Percentiles rank a stretch among this genome's conserved stretches.
phyloP scores from a whole-genome alignment of 2,888 invertebrate species.

The Pollenia labialis region DNA sequence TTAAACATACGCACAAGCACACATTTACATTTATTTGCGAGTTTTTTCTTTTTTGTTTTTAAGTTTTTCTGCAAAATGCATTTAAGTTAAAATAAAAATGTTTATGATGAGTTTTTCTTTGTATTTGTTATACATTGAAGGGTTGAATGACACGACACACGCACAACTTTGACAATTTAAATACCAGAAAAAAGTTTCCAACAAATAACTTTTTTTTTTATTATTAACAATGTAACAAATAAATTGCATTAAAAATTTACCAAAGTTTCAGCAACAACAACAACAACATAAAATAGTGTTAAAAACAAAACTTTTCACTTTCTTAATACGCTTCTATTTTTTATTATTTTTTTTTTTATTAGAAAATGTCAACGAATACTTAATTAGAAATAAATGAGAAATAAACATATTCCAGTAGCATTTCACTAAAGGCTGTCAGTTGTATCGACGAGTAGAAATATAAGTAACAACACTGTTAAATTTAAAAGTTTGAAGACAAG shows the following conservation, averaged over 20 bases:
- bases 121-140: neutral
- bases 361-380: slow-evolving; percentile 13
- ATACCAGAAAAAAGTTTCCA: slow-evolving; percentile 15
- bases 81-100: slow-evolving; percentile 9
- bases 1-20: neutral
- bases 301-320: slow-evolving; percentile 18
- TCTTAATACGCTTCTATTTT: neutral
- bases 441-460: neutral
- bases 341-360: slow-evolving; percentile 6
- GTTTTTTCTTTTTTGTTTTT: neutral
- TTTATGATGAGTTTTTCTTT: slow-evolving; percentile 6
- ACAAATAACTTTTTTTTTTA: slow-evolving; percentile 40
- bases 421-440: slow-evolving; percentile 29
- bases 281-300: neutral
- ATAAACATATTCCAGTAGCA: slow-evolving; percentile 1
- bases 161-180: slow-evolving; percentile 35
- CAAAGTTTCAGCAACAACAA: slow-evolving; percentile 21
- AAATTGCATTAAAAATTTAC: slow-evolving; percentile 64
- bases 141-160: slow-evolving; percentile 38
- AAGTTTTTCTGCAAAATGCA: slow-evolving; percentile 5
- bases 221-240: slow-evolving; percentile 48
- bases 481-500: too few species aligned
- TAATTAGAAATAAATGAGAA: slow-evolving; percentile 31
- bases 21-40: neutral
- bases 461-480: neutral